Evolutionary conservation across 2,113 vertebrate species (phyloP), one percentile per base, ranked within the genome.

Genomic region (Macquaria australasica): DNA sequence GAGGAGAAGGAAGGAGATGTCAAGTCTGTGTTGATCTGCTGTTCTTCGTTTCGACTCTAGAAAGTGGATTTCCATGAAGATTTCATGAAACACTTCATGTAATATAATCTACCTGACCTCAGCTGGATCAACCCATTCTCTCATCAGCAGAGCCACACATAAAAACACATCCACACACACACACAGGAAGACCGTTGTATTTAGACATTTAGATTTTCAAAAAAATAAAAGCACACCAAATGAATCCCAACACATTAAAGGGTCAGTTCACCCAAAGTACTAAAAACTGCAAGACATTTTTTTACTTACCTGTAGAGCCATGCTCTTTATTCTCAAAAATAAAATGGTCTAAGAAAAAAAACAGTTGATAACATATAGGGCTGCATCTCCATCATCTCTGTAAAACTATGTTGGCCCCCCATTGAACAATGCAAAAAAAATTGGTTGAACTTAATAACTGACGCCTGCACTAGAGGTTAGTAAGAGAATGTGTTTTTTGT

Each of bases 61-160:
- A 62, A 72, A 77, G 76, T 66, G 50, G 53, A 71, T 37, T 77
- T 77, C 58, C 50, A 51, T 58, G 8, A 73, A 55, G 34, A 43
- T 75, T 68, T 75, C 28, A 62, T 25, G 14, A 81, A 66, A 67
- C 23, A n/a, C 28, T 55, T 85, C 12, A 12, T 82, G 72, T 77
- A 66, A 58, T 81, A 31, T 77, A 34, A 64, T 74, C 31, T 51
- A 28, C 8, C 48, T 69, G n/a, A 85, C 73, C 73, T 62, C 48
- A 14, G 76, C 55, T 31, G 8, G 21, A 76, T 43, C 66, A 43
- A 48, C 23, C 45, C 50, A 16, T 69, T 25, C 28, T 64, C 39
- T 73, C 15, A 23, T 77, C 59, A 74, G 51, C 55, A 60, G 53
- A 53, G n/a, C n/a, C 14, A 4, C 14, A 43, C 9, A 43, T 9